Evolutionary conservation across 2,113 vertebrate genomes (phyloP), one percentile per base, ranked within the genome.

Genomic region (Manacus vitellinus): DNA sequence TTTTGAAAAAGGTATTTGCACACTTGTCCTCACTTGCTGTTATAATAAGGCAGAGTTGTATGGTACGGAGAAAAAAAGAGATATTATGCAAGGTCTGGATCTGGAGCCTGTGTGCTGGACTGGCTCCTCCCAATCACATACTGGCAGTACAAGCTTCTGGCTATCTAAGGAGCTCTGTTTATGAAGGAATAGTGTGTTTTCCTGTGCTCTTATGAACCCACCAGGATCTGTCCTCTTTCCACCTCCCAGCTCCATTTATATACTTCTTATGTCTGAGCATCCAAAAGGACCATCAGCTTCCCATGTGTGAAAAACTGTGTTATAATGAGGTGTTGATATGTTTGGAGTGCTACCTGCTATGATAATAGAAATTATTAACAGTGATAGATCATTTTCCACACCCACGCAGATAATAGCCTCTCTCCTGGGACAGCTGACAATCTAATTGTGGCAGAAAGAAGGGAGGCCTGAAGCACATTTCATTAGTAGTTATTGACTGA

Each of bases 321-420:
- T 23, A 10, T 65, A 65, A 81, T 70, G 65, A 92, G 62, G 54
- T 87, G 84, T 35, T 90, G 88, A 91, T 78, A 43, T 21, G 61
- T 89, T 72, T 86, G 91, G 70, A 89, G 47, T 0, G 0, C 39
- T 92, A 66, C 89, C 71, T 93, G 51, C 78, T 81, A 46, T 65
- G 73, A 10, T 52, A 93, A 85, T 20, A 84, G 73, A 78, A 75
- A 79, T 49, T 6, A 89, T 94, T 88, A 92, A 65, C 84, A 81
- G 83, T 1, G 15, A 94, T 84, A 94, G 85, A 95, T 87, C 54
- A 15, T 81, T 95, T 92, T 91, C 70, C 86, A 89, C 79, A 68
- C 72, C 56, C 83, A 78, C 84, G 44, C 1, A 74, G 91, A 81
- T 74, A 92, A 92, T 21, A 92, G 37, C 7, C 2, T 78, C 68